Evolutionary conservation across 2,113 vertebrate species (phyloP).

Genomic region (Cebidichthys violaceus): DNA sequence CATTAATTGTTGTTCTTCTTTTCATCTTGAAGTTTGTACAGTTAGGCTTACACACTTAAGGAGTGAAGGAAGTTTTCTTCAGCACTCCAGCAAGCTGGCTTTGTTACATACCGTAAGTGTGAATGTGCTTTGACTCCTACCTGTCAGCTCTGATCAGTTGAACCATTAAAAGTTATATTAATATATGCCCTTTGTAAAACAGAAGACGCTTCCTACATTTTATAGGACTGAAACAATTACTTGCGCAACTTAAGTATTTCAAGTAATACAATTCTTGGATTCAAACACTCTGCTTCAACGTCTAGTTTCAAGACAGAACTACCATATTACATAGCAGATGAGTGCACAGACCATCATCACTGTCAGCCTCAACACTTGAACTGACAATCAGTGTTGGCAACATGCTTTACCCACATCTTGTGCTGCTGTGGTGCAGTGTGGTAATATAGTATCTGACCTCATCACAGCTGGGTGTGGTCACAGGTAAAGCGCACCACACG

Average conservation of each 20-base stretch:
- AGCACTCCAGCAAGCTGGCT: background rate
- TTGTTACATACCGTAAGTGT: background rate
- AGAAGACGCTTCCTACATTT: background rate
- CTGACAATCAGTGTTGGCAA: background rate
- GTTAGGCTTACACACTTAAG: slow-evolving; percentile 24
- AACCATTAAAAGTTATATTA: background rate
- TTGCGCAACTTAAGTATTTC: background rate
- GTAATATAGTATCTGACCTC: background rate
- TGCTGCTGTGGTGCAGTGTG: background rate
- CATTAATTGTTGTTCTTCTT: slow-evolving; percentile 59
- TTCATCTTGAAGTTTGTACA: slow-evolving; percentile 58
- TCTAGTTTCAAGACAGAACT: background rate
- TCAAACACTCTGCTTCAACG: background rate
- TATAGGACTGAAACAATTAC: background rate
- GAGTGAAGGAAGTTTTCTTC: slow-evolving; percentile 12
- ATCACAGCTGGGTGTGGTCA: background rate
- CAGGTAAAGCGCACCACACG: background rate
- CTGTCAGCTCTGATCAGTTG: background rate
- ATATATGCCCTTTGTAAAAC: background rate
- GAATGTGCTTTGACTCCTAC: background rate
- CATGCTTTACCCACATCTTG: background rate
- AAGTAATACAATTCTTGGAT: background rate
- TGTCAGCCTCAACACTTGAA: background rate
- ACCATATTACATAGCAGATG: background rate
- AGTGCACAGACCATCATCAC: background rate